These are phyloP conservation scores for Pecten maximus DNA, from an alignment of 2,888 invertebrate genomes.

Conservation along the genomic window DNA sequence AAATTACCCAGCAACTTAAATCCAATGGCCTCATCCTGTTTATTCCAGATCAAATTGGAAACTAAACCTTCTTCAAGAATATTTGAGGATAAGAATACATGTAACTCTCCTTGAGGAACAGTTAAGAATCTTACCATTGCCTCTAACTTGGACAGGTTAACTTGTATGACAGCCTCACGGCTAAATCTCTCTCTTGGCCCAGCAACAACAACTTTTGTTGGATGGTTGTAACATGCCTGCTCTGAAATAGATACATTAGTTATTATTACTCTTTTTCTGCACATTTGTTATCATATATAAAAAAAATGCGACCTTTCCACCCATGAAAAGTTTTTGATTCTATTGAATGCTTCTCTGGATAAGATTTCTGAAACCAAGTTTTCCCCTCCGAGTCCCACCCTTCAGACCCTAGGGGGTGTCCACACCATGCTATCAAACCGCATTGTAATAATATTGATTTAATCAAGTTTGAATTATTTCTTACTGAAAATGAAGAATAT, in stretches of 20 bases:
- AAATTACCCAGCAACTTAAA: not conserved
- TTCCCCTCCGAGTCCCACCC: too few species aligned
- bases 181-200: slow-evolving; percentile 56
- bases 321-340: too few species aligned
- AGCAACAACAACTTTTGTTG: slow-evolving; percentile 54
- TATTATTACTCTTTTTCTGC: too few species aligned
- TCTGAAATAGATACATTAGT: slow-evolving; percentile 60
- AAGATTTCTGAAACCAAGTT: too few species aligned
- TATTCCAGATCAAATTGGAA: not conserved
- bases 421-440: too few species aligned
- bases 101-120: not conserved
- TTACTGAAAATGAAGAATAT: too few species aligned
- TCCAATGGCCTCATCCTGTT: not conserved
- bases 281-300: too few species aligned
- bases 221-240: slow-evolving; percentile 73
- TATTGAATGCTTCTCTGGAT: too few species aligned
- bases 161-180: slow-evolving; percentile 56
- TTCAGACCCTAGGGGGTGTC: too few species aligned
- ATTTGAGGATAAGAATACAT: not conserved
- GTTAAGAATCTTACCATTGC: slow-evolving; percentile 64
- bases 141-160: slow-evolving; percentile 65
- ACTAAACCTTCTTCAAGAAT: not conserved
- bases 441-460: too few species aligned
- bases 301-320: too few species aligned
- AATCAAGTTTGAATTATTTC: too few species aligned